Evolutionary conservation across 2,797 vertebrate genomes (phyloP).

Genomic region (Molossus molossus): DNA sequence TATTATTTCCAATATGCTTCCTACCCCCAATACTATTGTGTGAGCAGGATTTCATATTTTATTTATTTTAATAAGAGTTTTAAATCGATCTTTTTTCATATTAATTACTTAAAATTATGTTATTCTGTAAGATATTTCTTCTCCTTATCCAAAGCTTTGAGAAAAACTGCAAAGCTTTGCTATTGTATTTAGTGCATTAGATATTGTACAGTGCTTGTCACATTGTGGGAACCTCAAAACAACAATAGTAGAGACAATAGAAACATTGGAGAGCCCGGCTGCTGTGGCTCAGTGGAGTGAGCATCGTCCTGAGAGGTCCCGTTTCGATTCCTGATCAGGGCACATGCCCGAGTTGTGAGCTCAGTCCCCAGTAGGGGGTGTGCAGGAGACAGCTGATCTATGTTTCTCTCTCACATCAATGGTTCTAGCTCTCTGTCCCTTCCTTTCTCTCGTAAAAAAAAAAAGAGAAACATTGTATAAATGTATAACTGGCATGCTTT

Average conservation of each 20-base stretch:
- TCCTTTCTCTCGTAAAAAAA: too few species aligned
- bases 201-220: background rate
- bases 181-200: background rate
- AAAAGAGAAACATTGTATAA: background rate
- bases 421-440: too few species aligned
- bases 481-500: background rate
- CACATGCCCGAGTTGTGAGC: too few species aligned
- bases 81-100: background rate
- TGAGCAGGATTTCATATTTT: background rate
- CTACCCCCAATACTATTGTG: background rate
- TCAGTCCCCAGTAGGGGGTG: too few species aligned
- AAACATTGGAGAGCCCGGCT: background rate
- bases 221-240: background rate
- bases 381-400: too few species aligned
- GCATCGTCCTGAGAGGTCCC: too few species aligned
- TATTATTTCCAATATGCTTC: background rate
- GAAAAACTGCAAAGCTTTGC: background rate
- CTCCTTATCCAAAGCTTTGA: background rate
- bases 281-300: too few species aligned
- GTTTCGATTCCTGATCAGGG: too few species aligned
- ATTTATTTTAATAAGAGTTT: background rate
- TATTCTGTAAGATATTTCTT: background rate
- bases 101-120: slow-evolving; percentile 6
- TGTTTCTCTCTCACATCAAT: too few species aligned
- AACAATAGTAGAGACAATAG: background rate